phyloP scores from a whole-genome alignment of 2,888 invertebrate genomes.

The Monopis laevigella region DNA sequence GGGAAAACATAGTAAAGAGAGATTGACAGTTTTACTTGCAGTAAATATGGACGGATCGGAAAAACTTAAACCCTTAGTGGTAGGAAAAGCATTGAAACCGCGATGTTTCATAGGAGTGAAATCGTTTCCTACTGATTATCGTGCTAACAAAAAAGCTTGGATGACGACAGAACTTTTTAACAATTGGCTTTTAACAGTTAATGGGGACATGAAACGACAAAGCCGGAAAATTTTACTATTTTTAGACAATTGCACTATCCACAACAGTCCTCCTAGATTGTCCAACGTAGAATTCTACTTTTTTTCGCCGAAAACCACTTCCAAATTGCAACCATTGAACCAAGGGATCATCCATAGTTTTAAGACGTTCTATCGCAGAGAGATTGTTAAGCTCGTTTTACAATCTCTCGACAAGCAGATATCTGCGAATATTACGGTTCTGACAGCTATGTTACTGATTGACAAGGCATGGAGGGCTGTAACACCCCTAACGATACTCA shows the following conservation, averaged over 20 bases:
- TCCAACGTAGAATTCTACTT: constrained; percentile 17
- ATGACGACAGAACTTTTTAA: constrained; percentile 15
- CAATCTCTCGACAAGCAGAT: constrained; percentile 18
- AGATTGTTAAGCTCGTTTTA: constrained; percentile 16
- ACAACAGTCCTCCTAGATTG: constrained; percentile 17
- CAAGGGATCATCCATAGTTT: constrained; percentile 18
- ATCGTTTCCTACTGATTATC: constrained; percentile 13
- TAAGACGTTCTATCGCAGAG: constrained; percentile 9
- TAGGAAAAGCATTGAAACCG: constrained; percentile 17
- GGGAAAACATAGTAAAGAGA: constrained; percentile 10
- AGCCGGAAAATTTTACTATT: constrained; percentile 14
- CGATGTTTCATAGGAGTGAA: constrained; percentile 17
- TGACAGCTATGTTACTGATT: constrained; percentile 19
- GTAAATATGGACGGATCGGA: constrained; percentile 16
- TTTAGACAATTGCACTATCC: constrained; percentile 15
- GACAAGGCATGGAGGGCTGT: constrained; percentile 20
- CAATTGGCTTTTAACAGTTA: constrained; percentile 15
- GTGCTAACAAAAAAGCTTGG: constrained; percentile 17
- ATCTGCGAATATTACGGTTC: constrained; percentile 19
- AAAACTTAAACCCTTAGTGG: constrained; percentile 16
- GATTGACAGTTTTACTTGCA: constrained; percentile 10
- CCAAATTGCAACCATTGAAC: constrained; percentile 16
- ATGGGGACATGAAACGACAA: constrained; percentile 17
- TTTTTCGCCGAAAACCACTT: constrained; percentile 15
- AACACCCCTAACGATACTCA: constrained; percentile 19